Base-by-base conservation (phyloP, 1,140 invertebrate species). In the Anastatus disparis region DNA sequence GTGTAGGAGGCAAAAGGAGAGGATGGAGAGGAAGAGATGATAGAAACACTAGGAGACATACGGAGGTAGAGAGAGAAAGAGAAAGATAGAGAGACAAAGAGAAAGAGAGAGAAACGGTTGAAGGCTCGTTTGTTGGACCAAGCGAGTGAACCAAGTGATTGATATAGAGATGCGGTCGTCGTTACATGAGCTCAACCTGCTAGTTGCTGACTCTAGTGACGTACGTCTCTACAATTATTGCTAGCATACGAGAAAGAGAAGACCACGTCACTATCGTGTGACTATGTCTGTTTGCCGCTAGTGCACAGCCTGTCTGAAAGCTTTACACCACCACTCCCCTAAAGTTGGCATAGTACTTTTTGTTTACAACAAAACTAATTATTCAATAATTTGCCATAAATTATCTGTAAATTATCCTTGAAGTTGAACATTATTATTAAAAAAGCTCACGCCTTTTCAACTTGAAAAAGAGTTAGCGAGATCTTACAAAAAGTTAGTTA, bases 131-230 rank as follows among this genome's bases (percentile, higher is more conserved):
- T 10, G 31, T 35, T n/a, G 76, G 74, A 9, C 76, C 78, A 76
- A 79, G 76, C 73, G n/a, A n/a, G n/a, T n/a, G n/a, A n/a, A n/a
- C 77, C 71, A 85, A 84, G 82, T 85, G 84, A 85, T 85, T 85
- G 84, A 85, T 85, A 85, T 85, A 84, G 84, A 85, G 82, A 82
- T 80, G 80, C 78, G 81, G 79, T 83, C 78, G 75, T 76, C 79
- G 81, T 76, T n/a, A n/a, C n/a, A n/a, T n/a, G n/a, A 76, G 81
- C 74, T 74, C 78, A 78, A 81, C 81, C 82, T 79, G 73, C 65
- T 82, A 84, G 76, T n/a, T 85, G 84, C 84, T 85, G 84, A 85
- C 82, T 85, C 82, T 75, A n/a, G 82, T 85, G 82, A 85, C 83
- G 82, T 82, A 77, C 81, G 82, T 83, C 82, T 79, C 77, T 80